Percentiles rank a stretch among this genome's conserved stretches.
These are phyloP conservation scores for Alouatta palliata DNA, from an alignment of 2,113 vertebrate species.

Conservation along the genomic window DNA sequence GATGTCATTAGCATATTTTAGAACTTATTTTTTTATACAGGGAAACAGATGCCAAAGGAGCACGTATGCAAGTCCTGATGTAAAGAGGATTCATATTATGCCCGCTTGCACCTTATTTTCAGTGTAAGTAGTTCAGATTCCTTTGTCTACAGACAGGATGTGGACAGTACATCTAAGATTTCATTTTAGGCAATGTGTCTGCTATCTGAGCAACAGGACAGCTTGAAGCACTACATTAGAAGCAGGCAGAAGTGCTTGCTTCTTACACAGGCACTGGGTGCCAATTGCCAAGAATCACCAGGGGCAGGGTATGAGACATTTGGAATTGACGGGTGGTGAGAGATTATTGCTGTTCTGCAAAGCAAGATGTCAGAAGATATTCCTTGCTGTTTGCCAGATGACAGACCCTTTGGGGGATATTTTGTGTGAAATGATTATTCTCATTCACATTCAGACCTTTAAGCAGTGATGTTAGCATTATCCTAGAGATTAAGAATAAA, in stretches of 20 bases:
- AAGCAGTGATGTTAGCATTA: background rate
- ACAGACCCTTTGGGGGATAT: background rate
- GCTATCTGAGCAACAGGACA: background rate
- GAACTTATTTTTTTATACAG: background rate
- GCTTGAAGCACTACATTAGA: background rate
- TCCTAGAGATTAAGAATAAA: background rate
- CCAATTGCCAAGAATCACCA: background rate
- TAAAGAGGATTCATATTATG: background rate
- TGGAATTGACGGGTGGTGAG: background rate
- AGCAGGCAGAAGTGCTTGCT: background rate
- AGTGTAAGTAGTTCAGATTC: background rate
- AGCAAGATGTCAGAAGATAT: background rate
- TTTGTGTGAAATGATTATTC: constrained; percentile 28
- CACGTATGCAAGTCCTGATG: background rate
- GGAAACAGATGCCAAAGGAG: background rate
- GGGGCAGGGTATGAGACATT: background rate
- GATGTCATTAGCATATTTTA: background rate
- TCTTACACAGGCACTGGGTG: background rate
- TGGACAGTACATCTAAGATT: background rate
- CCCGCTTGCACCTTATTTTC: background rate
- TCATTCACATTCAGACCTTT: background rate
- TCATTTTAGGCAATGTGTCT: background rate
- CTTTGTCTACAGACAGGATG: background rate
- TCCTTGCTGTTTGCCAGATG: background rate
- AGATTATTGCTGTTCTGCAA: background rate